Conservation (phyloP, 2,888 invertebrate species). For the Trichacis sp. region DNA sequence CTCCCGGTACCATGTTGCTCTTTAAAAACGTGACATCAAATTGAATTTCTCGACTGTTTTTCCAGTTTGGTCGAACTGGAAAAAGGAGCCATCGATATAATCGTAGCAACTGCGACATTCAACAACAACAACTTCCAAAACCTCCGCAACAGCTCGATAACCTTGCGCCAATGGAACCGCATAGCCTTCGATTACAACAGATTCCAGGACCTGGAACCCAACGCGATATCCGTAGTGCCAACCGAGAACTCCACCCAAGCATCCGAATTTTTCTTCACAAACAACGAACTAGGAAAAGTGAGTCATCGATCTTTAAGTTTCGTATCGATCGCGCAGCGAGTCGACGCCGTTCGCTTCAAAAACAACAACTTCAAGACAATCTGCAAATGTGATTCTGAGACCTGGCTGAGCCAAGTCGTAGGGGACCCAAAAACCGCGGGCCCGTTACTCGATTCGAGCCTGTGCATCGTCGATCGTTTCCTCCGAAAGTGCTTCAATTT, state of each 20-base stretch:
- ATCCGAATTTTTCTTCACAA: slow-evolving; percentile 70
- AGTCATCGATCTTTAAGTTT: slow-evolving; percentile 73
- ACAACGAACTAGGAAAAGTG: slow-evolving; percentile 73
- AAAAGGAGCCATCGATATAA: slow-evolving; percentile 75
- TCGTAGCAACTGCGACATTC: slow-evolving; percentile 74
- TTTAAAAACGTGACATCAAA: no score
- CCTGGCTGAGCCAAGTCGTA: slow-evolving; percentile 72
- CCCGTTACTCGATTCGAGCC: slow-evolving; percentile 72
- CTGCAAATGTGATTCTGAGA: slow-evolving; percentile 75
- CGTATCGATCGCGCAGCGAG: slow-evolving; percentile 70
- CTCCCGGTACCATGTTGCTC: no score
- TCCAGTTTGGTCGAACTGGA: slow-evolving; percentile 75
- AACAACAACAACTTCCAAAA: slow-evolving; percentile 74
- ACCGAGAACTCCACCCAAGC: slow-evolving; percentile 64
- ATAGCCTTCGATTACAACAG: slow-evolving; percentile 76
- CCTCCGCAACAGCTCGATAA: slow-evolving; percentile 74
- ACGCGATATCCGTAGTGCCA: slow-evolving; percentile 71
- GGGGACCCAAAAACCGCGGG: slow-evolving; percentile 70
- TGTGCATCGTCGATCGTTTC: slow-evolving; percentile 73
- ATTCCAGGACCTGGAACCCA: slow-evolving; percentile 73
- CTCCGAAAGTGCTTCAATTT: slow-evolving; percentile 77
- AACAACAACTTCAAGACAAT: slow-evolving; percentile 76
- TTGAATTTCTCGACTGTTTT: slow-evolving; percentile 49
- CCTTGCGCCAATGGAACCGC: slow-evolving; percentile 76
- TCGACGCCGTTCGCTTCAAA: slow-evolving; percentile 70